Base-by-base conservation (phyloP, 2,113 vertebrate species). In the Bubo blakistoni region DNA sequence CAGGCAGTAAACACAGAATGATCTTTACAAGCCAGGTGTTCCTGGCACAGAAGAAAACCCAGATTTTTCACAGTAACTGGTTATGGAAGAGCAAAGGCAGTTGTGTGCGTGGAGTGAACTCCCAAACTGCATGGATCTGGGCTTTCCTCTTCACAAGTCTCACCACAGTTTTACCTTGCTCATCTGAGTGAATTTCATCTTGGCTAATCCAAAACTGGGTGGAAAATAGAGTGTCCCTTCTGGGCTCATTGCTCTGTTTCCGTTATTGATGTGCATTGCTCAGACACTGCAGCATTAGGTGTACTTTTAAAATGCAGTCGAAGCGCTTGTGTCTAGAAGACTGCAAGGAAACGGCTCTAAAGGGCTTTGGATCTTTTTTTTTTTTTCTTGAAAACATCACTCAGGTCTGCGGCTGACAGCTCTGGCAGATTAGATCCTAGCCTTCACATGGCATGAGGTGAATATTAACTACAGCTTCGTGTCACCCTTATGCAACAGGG, bases 381-480 rank as follows among this genome's bases (percentile, higher is more conserved):
- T 87, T 52, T 66, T 55, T 6, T 8, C 58, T 69, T 86, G 63
- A 83, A 90, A 92, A 85, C 63, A 94, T 88, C 74, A 63, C 29
- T 92, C 78, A 91, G 63, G 16, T 8, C 78, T 79, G 63, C 9
- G 2, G 78, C 66, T 95, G 87, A 88, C 87, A 82, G 92, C 36
- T 80, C 84, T 88, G 87, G 95, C 96, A 92, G 92, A 85, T 82
- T 76, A 95, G 91, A 91, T 96, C 42, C 25, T 46, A 83, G 91
- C 93, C 71, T 91, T 92, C 63, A 55, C n/a, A 66, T 62, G 54
- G 78, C 81, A 91, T 92, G 91, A 97, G 79, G 80, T 67, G 96
- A 96, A 95, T 96, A 80, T 77, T 95, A 97, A 97, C 70, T 62
- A 73, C 32, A 77, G 55, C 74, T 91, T 86, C 32, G 12, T 29